Evolutionary conservation across 2,113 vertebrate genomes (phyloP), one percentile per base, ranked within the genome.

Genomic region (Microcebus lehilahytsara): DNA sequence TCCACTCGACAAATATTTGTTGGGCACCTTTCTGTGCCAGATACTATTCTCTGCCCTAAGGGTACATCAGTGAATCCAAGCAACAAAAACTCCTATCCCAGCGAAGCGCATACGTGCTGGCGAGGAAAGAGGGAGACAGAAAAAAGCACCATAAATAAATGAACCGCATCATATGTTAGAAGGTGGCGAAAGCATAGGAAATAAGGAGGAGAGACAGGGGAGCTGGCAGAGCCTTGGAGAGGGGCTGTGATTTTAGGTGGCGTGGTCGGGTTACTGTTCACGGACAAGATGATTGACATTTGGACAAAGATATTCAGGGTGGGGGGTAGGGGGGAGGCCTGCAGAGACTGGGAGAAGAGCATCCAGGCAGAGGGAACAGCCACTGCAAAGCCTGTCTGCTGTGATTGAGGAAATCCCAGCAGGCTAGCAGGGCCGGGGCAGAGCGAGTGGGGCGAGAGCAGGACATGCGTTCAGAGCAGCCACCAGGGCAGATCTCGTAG

Each of bases 401-500:
- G 14, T 46, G 13, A 49, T 34, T 23, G 11, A 19, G 56, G 89
- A 69, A 69, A 37, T 37, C 53, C 67, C 78, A 25, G n/a, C 58
- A 25, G 37, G 32, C 77, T 62, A 64, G n/a, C 1, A 0, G 7
- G 14, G 11, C 78, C 14, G 34, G 3, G 60, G 88, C 72, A 17
- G 51, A 80, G 25, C 0, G 32, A 51, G 56, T 23, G 5, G 4
- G 40, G 5, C 25, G 6, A 3, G 67, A 0, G 1, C 3, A 0
- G 51, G 86, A 2, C n/a, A 2, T 2, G 46, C 2, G 40, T 72
- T 64, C 19, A 34, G 22, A 88, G 62, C 85, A 86, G 60, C 74
- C 40, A 0, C 3, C 9, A 34, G n/a, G 79, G 9, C 62, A 37
- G 53, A 91, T 78, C 79, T 5, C 5, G 7, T 1, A 19, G 16